A percentile compares a stretch with the other conserved stretches of the same genome.
phyloP scores from a whole-genome alignment of 2,888 invertebrate species.

The Euplexia lucipara region DNA sequence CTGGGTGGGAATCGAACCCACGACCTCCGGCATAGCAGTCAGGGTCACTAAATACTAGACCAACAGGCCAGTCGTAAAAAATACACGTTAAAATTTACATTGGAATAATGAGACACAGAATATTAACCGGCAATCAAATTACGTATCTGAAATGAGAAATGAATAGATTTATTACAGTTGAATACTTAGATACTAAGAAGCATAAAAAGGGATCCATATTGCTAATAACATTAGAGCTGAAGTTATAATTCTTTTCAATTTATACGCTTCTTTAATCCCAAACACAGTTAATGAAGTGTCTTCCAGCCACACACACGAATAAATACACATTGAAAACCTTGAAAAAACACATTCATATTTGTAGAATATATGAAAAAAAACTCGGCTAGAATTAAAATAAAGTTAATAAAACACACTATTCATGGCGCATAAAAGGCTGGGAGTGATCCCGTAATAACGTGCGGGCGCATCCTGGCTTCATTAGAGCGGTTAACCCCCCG shows the following conservation, averaged over 20 bases:
- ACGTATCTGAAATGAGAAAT: too few species aligned
- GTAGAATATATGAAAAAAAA: conserved; percentile 51
- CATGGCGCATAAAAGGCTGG: conserved; percentile 73
- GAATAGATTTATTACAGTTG: too few species aligned
- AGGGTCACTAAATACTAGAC: too few species aligned
- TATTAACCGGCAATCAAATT: too few species aligned
- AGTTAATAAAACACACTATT: conserved; percentile 79
- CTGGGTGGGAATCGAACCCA: too few species aligned
- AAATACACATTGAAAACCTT: conserved; percentile 29
- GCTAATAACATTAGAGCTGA: neutral
- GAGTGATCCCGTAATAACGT: conserved; percentile 81
- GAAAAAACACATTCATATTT: conserved; percentile 48
- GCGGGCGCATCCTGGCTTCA: conserved; percentile 77
- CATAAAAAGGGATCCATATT: too few species aligned
- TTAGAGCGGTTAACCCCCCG: conserved; percentile 72
- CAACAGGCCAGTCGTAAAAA: too few species aligned
- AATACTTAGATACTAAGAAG: too few species aligned
- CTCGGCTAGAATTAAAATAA: conserved; percentile 72
- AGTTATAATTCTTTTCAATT: neutral
- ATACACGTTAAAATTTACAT: too few species aligned
- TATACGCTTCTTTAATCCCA: neutral
- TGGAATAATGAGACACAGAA: too few species aligned
- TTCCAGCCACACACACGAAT: conserved; percentile 18
- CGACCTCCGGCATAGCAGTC: too few species aligned
- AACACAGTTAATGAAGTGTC: conserved; percentile 20